Percentiles rank a stretch among this genome's conserved stretches.
Evolutionary conservation across 2,113 vertebrate genomes (phyloP).

Genomic region (Abramis brama): DNA sequence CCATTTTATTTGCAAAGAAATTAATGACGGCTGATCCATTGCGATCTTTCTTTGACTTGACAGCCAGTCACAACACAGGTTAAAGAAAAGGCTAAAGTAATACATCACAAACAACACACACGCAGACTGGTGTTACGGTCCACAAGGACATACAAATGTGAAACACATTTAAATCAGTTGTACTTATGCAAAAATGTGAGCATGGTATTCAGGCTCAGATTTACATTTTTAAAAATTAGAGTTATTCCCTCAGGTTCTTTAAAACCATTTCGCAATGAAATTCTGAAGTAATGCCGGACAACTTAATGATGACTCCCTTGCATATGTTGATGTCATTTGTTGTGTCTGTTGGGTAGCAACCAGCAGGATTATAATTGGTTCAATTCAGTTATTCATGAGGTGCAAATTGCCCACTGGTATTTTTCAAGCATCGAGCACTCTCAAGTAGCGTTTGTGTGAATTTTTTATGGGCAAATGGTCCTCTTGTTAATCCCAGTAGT

Average conservation of each 20-base stretch:
- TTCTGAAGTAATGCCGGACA: background rate
- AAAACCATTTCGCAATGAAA: background rate
- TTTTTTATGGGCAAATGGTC: constrained; percentile 8
- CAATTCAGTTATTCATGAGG: constrained; percentile 42
- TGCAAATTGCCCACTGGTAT: constrained; percentile 31
- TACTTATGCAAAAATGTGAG: background rate
- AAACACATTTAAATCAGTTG: background rate
- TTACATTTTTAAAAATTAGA: background rate
- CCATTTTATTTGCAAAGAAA: background rate
- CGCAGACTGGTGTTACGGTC: background rate
- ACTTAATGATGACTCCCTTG: background rate
- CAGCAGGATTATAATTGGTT: constrained; percentile 28
- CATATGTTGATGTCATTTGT: constrained; percentile 19
- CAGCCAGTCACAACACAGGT: background rate
- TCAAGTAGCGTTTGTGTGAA: background rate
- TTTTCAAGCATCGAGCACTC: constrained; percentile 7
- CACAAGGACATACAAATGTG: constrained; percentile 9
- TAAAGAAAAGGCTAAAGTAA: background rate
- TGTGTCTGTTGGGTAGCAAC: constrained; percentile 25
- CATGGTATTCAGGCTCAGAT: background rate
- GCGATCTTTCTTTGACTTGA: background rate
- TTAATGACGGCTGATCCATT: background rate
- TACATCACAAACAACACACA: background rate
- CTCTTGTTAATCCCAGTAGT: constrained; percentile 1
- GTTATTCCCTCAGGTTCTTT: background rate